Conservation (phyloP, 2,797 vertebrate genomes). For the Cheirogaleus major region DNA sequence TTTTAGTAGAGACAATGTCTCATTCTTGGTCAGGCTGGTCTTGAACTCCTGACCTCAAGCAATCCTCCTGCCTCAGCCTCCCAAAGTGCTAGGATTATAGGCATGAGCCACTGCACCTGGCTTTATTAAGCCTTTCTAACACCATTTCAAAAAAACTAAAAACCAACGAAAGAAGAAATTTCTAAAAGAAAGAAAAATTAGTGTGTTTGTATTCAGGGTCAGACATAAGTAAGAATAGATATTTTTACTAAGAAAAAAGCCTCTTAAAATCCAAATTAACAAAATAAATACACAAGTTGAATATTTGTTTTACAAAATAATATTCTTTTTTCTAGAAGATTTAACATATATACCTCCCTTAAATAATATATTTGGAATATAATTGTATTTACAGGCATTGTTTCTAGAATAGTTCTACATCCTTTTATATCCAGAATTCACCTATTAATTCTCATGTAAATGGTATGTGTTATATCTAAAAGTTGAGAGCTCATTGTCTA, state of each 20-base stretch:
- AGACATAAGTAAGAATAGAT: constrained; percentile 4
- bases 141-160: background rate
- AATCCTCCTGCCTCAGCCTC: background rate
- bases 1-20: background rate
- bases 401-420: background rate
- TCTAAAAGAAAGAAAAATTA: background rate
- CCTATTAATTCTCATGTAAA: background rate
- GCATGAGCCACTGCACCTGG: background rate
- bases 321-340: background rate
- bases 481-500: constrained; percentile 6
- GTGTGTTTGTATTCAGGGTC: background rate
- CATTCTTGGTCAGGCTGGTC: background rate
- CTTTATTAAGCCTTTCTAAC: background rate
- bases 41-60: background rate
- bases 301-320: constrained; percentile 32
- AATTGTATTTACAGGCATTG: background rate
- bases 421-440: constrained; percentile 21
- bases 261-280: background rate
- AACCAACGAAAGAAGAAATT: background rate
- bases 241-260: background rate
- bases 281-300: background rate
- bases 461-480: background rate
- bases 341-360: background rate
- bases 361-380: background rate
- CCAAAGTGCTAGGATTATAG: background rate